These are phyloP conservation scores for Pomatostomus ruficeps DNA, from an alignment of 2,113 vertebrate species.

Conservation along the genomic window DNA sequence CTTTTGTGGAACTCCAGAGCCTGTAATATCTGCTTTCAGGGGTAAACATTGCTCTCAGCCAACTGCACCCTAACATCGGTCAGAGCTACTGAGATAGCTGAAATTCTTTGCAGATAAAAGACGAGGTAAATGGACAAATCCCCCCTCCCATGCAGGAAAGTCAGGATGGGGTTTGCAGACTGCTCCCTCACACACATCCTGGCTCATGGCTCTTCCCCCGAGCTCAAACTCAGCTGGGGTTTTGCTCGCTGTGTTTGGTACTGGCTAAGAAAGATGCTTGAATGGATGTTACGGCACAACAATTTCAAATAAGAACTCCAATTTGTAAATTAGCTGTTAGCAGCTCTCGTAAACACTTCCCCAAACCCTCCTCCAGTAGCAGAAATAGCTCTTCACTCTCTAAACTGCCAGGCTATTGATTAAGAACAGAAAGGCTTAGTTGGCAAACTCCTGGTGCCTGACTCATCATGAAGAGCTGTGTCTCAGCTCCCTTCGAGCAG, in stretches of 20 bases:
- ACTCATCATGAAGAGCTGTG: background rate
- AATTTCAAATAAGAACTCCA: background rate
- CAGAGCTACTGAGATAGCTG: rapidly evolving
- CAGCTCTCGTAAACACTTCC: background rate
- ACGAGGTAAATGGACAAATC: rapidly evolving
- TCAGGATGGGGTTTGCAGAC: background rate
- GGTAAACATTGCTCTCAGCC: background rate
- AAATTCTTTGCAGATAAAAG: background rate
- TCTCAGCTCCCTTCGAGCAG: background rate
- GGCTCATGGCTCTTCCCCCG: background rate
- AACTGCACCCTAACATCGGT: background rate
- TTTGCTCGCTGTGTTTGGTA: background rate
- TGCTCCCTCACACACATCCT: background rate
- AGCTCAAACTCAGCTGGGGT: background rate
- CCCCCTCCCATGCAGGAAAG: background rate
- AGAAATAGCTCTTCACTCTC: background rate
- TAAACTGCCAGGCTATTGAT: background rate
- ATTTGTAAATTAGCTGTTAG: conserved; percentile 3
- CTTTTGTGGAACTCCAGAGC: background rate
- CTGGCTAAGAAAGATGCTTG: background rate
- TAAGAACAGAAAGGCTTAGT: background rate
- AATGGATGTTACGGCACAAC: background rate
- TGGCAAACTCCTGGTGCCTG: conserved; percentile 7
- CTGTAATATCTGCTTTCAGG: background rate
- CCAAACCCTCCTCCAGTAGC: background rate